Evolutionary conservation across 2,113 vertebrate species (phyloP), one percentile per base, ranked within the genome.

Genomic region (Syngnathus typhle): DNA sequence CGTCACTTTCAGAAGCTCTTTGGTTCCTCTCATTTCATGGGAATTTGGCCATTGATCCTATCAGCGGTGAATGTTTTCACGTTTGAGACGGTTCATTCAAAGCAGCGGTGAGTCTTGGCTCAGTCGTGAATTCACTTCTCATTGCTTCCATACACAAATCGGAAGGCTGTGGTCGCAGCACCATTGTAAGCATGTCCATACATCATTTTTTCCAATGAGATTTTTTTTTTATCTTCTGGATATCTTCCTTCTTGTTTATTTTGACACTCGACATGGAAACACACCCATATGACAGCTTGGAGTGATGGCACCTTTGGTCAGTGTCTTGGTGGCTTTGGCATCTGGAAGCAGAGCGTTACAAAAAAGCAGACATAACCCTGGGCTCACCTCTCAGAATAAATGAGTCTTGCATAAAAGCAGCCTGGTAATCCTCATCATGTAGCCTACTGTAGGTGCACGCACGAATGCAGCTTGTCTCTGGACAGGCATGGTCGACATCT

Each of bases 31-130:
- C 5, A 13, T 61, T 12, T 7, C 38, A 21, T 21, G 8, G 38
- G 38, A 61, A 61, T 21, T 21, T 41, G 38, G 38, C n/a, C 59
- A 41, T 39, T 41, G 19, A 12, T 61, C 38, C 38, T 41, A 61
- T 21, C 59, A 41, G 10, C 59, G 21, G 19, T 12, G 19, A 12
- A 21, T 21, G 11, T 61, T 61, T 61, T 61, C 36, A 12, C 21
- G 9, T 60, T 19, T 60, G 19, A 39, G 37, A 41, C 59, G 21
- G 18, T 60, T 41, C 19, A 60, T 60, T 5, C 37, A 21, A 38
- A 39, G 19, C 19, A n/a, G 59, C 21, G 38, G 38, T 61, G 59
- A 61, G 38, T 39, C 38, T 61, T 41, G 38, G 59, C 59, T 61
- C 37, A 19, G 0, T 41, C 11, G 38, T 21, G 38, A 21, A 41